Base-by-base conservation (phyloP, 2,797 vertebrate genomes). In the Aeoliscus strigatus region DNA sequence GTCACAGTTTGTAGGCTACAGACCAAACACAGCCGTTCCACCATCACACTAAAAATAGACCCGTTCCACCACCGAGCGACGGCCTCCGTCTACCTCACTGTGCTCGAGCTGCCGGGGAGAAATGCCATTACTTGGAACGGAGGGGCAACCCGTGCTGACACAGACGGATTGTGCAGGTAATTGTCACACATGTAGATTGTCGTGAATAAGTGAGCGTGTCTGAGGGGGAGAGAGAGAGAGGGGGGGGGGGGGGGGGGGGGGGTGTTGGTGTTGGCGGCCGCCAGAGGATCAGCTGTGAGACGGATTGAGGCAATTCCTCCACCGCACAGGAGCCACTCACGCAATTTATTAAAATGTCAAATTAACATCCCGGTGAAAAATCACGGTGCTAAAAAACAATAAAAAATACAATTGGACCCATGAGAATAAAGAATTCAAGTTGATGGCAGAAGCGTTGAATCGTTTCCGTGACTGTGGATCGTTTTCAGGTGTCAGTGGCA, bases 341-440 rank as follows among this genome's bases (percentile, higher is more conserved):
- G 68, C 85, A 81, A 88, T 88, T 88, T 88, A 90, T 90, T 86
- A 82, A 83, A 86, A 86, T 88, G 86, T 88, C 87, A 89, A 86
- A 89, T 88, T 87, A 88, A 76, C 82, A 86, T 83, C 65, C 51
- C 44, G 63, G 80, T 85, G 84, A 89, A 87, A 87, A 88, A 88
- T 87, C 57, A 73, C 77, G 53, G 59, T 51, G 80, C 66, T 72
- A 78, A 78, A 80, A 70, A 85, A 85, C 74, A 80, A 84, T 77
- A 81, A 81, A 73, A 82, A 79, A 70, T 69, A 68, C 68, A 80
- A 87, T 82, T 70, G 79, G 70, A 64, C 80, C 71, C 47, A 5
- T 46, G 78, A 75, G 83, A 62, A 77, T 51, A 57, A 70, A 65
- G 73, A 77, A 82, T 81, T 81, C 66, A 59, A 60, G 72, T 54